Percentiles rank a stretch among this genome's conserved stretches.
These are phyloP conservation scores for Eupsittula cactorum DNA, from an alignment of 2,113 vertebrate genomes.

Conservation along the genomic window DNA sequence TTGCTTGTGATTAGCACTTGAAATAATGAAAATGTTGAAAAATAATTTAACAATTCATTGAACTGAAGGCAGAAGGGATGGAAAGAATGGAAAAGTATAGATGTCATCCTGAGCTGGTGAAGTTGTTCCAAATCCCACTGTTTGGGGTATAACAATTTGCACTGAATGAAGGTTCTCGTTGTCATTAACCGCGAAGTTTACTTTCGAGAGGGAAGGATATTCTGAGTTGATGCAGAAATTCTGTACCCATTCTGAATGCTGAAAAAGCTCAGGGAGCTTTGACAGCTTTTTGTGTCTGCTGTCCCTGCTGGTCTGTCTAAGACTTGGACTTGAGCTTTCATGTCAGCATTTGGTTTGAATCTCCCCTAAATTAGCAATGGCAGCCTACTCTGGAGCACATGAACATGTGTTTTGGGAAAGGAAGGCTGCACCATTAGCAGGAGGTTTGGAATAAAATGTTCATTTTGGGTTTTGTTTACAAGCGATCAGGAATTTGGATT, in stretches of 20 bases:
- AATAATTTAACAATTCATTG: background rate
- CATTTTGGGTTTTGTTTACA: background rate
- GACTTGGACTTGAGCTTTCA: background rate
- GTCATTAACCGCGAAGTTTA: background rate
- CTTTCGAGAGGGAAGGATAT: background rate
- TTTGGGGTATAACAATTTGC: background rate
- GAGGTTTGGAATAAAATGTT: background rate
- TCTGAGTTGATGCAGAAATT: background rate
- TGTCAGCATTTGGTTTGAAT: background rate
- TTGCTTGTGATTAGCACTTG: background rate
- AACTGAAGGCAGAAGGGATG: background rate
- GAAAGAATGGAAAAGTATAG: background rate
- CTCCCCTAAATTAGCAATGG: background rate
- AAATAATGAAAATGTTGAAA: background rate
- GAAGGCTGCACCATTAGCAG: background rate
- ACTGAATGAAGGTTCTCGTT: background rate
- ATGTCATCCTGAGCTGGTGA: background rate
- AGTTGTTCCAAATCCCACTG: background rate
- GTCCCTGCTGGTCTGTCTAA: background rate
- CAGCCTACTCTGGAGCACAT: background rate
- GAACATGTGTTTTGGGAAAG: background rate
- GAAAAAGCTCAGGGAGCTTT: background rate
- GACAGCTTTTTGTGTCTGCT: background rate
- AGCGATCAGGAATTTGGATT: background rate
- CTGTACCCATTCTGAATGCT: background rate